These are phyloP conservation scores for Chionoecetes opilio DNA, from an alignment of 1,140 invertebrate genomes.

Conservation along the genomic window DNA sequence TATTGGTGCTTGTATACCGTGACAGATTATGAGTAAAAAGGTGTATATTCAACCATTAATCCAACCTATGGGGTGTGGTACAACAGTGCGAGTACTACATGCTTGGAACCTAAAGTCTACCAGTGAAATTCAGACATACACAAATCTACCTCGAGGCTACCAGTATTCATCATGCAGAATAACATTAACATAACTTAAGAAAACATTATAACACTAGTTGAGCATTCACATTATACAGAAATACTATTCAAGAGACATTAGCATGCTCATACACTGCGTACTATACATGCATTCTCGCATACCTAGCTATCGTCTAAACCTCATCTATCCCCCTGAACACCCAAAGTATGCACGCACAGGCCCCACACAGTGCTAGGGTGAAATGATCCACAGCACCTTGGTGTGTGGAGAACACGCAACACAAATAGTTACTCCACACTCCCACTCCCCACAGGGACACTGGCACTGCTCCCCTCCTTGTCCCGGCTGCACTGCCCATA, in stretches of 20 bases:
- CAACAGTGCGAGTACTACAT: not conserved
- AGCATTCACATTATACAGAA: not conserved
- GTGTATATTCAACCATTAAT: slow-evolving; percentile 21
- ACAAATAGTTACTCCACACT: too few species aligned
- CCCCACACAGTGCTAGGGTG: too few species aligned
- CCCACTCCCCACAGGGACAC: too few species aligned
- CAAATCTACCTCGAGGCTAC: not conserved
- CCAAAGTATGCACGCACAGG: too few species aligned
- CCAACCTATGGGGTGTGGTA: not conserved
- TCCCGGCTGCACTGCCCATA: too few species aligned
- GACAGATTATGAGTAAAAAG: not conserved
- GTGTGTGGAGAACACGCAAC: too few species aligned
- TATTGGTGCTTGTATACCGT: not conserved
- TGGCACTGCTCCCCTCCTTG: too few species aligned
- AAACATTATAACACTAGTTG: not conserved
- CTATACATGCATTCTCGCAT: too few species aligned
- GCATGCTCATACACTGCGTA: not conserved
- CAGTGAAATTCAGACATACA: not conserved
- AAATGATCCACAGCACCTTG: too few species aligned
- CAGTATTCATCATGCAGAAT: not conserved
- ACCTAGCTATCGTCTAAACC: too few species aligned
- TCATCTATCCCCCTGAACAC: too few species aligned
- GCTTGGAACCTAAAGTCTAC: not conserved
- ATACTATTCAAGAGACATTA: not conserved
- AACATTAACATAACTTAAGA: not conserved